Base-by-base conservation (phyloP, 2,797 vertebrate genomes). In the Peromyscus aztecus region DNA sequence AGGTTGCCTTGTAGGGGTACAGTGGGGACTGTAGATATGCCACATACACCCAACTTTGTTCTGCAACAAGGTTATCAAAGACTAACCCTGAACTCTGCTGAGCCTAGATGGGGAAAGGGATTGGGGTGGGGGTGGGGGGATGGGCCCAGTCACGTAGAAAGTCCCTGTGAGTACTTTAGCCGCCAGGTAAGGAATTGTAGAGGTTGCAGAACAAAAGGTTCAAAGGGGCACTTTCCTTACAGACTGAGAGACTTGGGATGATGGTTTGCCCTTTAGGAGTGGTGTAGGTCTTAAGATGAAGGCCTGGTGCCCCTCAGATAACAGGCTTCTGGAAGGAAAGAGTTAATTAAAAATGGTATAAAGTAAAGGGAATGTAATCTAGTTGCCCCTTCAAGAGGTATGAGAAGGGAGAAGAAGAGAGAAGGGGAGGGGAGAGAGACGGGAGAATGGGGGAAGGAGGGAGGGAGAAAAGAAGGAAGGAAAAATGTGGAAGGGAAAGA, bases 61-160 rank as follows among this genome's bases (percentile, higher is more conserved):
- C 63, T 88, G 67, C 76, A n/a, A 67, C 19, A 27, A 31, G 63
- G 82, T 96, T 84, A 76, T 86, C 29, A 71, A 93, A 95, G 57
- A 40, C 29, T 2, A 19, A 49, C 13, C 0, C 21, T 37, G 29
- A 87, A 13, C 40, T n/a, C 2, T 21, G 0, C 24, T 11, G 40
- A 46, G 16, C 7, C 37, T 4, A 1, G 10, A 8, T 57, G n/a
- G 86, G 71, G 65, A 59, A 29, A 55, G 57, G 78, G 57, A 73
- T 43, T 0, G 19, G 21, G 6, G 52, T 16, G 52, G 52, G 49
- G 49, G 46, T 46, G 2, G 69, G 5, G 55, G 34, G 27, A 9
- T 10, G 24, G 71, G 37, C 37, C 9, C 19, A 2, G 27, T 29
- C 14, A 4, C 34, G 23, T 46, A 69, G 19, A 61, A 90, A n/a